Conservation (phyloP, 2,888 invertebrate genomes). For the Ectemnius lituratus region DNA sequence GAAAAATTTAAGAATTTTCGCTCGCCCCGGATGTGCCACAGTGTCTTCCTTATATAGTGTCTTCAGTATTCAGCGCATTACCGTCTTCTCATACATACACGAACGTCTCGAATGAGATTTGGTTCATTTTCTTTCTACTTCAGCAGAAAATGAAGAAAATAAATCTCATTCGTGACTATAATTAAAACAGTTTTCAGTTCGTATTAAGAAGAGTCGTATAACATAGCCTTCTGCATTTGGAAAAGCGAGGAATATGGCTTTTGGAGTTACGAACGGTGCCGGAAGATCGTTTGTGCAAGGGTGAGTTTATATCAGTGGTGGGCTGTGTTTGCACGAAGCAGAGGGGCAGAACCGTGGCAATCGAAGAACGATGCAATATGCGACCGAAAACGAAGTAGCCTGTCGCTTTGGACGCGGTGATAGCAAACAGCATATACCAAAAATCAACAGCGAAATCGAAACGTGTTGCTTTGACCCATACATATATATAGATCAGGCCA, state of each 20-base stretch:
- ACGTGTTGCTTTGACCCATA: slow-evolving; percentile 45
- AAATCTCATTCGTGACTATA: no score
- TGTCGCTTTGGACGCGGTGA: slow-evolving; percentile 49
- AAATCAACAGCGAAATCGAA: slow-evolving; percentile 61
- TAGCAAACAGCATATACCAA: slow-evolving; percentile 67
- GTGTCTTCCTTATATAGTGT: no score
- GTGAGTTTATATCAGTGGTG: not conserved
- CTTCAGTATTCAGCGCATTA: not conserved
- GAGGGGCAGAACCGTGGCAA: slow-evolving; percentile 5
- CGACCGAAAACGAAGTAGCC: slow-evolving; percentile 58
- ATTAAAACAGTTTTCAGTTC: no score
- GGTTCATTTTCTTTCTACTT: no score
- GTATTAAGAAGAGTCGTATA: no score
- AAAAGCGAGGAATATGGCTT: no score
- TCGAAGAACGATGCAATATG: slow-evolving; percentile 56
- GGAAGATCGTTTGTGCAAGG: no score
- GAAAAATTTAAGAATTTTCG: slow-evolving; percentile 71
- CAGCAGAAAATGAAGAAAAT: no score
- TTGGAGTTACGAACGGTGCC: no score
- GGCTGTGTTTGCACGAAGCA: slow-evolving; percentile 3
- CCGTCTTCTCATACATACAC: slow-evolving; percentile 9
- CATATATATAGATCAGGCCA: slow-evolving; percentile 16
- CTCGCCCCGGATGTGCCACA: slow-evolving; percentile 27
- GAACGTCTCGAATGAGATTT: not conserved
- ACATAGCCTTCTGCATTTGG: no score